Base-by-base conservation (phyloP, 2,113 vertebrate species). In the Spheniscus mendiculus region DNA sequence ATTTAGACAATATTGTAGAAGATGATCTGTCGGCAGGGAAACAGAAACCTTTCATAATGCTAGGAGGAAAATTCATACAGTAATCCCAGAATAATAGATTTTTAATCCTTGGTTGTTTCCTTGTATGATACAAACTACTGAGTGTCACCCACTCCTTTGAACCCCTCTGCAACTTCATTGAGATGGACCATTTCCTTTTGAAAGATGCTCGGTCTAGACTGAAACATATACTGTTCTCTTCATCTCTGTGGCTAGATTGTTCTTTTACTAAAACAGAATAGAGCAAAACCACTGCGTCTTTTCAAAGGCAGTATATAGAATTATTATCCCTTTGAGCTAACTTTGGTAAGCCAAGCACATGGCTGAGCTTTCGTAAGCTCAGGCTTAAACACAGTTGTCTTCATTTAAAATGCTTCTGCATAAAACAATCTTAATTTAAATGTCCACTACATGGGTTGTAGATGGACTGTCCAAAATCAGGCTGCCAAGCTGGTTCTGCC, bases 91-190 rank as follows among this genome's bases (percentile, higher is more conserved):
- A 97, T 83, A 91, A 94, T 62, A 86, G 82, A 72, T 83, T 95
- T 93, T 94, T 94, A 97, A 94, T 91, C 92, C 79, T 62, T 74
- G 50, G 15, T 72, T 74, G 70, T 93, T 96, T 95, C 96, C 92
- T 93, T 78, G 59, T 95, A 65, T 91, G 86, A 94, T 59, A 90
- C 36, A 78, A 86, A 45, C 36, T 77, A 30, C 20, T 38, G n/a
- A 62, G 42, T 44, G 32, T 63, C 69, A 50, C 47, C 45, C 63
- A 63, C 40, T n/a, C 69, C 59, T 80, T 80, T 65, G 53, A 93
- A 76, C 45, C 32, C 38, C 61, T 89, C 55, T 72, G 42, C 59
- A 78, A 21, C 40, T 83, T 92, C 59, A 44, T 3, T 63, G 80
- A 87, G 67, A 69, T 45, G 71, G 63, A 72, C 17, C 19, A 50